These are phyloP conservation scores for Netelia inedita DNA, from an alignment of 2,888 invertebrate species.

Conservation along the genomic window DNA sequence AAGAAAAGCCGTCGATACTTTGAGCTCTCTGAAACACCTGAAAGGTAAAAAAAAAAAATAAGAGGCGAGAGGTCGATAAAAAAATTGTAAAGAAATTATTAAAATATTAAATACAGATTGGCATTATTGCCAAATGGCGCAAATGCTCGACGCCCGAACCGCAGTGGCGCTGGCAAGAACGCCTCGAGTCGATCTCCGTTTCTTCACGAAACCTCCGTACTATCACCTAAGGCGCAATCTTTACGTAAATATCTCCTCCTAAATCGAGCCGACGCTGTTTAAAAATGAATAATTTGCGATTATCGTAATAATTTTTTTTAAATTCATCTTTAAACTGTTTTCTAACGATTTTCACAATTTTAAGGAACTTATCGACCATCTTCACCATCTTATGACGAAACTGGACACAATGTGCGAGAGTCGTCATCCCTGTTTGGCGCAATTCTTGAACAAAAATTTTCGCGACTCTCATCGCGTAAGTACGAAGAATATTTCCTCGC, in stretches of 20 bases:
- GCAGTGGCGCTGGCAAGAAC: conserved; percentile 92
- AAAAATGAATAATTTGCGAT: too few relatives aligned
- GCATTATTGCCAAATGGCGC: conserved; percentile 91
- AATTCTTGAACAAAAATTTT: conserved; percentile 82
- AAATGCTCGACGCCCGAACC: conserved; percentile 91
- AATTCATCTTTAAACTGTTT: conserved; percentile 5
- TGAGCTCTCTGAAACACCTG: conserved; percentile 89
- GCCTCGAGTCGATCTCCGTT: conserved; percentile 89
- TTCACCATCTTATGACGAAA: conserved; percentile 77
- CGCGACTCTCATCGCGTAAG: conserved; percentile 78
- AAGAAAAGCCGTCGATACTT: conserved; percentile 88
- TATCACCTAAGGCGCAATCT: conserved; percentile 84
- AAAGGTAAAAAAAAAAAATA: conserved; percentile 84
- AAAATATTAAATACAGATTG: conserved; percentile 83
- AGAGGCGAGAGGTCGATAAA: not conserved
- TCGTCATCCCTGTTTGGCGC: conserved; percentile 80
- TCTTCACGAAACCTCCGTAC: conserved; percentile 90
- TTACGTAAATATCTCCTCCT: conserved; percentile 83
- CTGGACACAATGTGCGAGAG: conserved; percentile 78
- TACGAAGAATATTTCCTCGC: conserved; percentile 53
- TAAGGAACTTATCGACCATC: conserved; percentile 80
- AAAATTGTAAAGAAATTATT: not conserved
- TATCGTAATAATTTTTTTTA: conserved; percentile 73
- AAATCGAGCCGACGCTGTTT: conserved; percentile 79
- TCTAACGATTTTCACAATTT: conserved; percentile 37